These are phyloP conservation scores for Isotomurus palustris DNA, from an alignment of 2,888 invertebrate species.

Conservation along the genomic window DNA sequence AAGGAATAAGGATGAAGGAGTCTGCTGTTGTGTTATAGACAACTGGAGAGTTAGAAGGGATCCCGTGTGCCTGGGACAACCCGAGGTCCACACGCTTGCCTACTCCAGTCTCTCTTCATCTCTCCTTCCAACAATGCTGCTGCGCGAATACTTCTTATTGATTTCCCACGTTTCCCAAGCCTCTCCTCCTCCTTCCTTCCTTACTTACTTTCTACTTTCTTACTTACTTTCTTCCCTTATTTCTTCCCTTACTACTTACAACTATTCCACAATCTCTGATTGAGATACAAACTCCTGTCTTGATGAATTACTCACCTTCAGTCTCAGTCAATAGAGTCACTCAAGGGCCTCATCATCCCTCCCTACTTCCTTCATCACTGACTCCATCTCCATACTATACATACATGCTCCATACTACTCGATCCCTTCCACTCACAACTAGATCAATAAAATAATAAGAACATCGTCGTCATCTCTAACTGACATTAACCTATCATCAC, in stretches of 20 bases:
- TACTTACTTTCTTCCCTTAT: constrained; percentile 6
- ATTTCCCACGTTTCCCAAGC: constrained; percentile 23
- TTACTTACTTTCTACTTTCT: constrained; percentile 3
- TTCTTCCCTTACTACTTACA: constrained; percentile 13
- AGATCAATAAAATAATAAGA: too few species aligned
- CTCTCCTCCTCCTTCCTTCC: constrained; percentile 7
- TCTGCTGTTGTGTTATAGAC: neutral
- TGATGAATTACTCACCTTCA: constrained; percentile 15
- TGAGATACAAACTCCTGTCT: constrained; percentile 13
- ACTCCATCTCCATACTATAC: too few species aligned
- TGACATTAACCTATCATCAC: too few species aligned
- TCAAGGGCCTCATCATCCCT: too few species aligned
- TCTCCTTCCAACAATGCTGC: constrained; percentile 34
- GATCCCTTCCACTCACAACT: too few species aligned
- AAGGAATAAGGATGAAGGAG: constrained; percentile 3
- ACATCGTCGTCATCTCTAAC: too few species aligned
- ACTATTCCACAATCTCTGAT: too few species aligned
- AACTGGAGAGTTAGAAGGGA: constrained; percentile 17
- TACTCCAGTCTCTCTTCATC: constrained; percentile 39
- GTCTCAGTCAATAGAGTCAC: too few species aligned
- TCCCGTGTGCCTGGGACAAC: constrained; percentile 25
- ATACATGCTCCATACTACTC: too few species aligned
- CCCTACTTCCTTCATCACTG: neutral
- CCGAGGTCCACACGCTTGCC: constrained; percentile 42
- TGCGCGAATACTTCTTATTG: constrained; percentile 44